A percentile compares a stretch with the other conserved stretches of the same genome.
phyloP scores from a whole-genome alignment of 2,113 vertebrate genomes.

The Ariopsis seemanni region DNA sequence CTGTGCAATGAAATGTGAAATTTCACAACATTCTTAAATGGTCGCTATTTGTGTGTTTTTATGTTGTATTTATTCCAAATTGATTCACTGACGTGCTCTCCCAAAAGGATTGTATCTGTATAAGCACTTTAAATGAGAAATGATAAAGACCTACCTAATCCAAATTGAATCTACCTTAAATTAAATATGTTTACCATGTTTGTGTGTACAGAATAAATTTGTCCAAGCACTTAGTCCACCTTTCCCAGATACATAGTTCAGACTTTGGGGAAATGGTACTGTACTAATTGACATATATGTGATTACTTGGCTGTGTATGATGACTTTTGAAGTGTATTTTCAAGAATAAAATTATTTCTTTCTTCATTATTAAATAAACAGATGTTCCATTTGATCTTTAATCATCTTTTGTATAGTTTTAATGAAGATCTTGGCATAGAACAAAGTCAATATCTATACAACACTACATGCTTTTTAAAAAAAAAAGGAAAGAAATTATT shows the following conservation, averaged over 20 bases:
- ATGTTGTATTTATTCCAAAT: conserved; percentile 40
- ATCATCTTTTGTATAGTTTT: conserved; percentile 13
- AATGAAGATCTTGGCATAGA: background rate
- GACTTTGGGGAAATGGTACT: conserved; percentile 16
- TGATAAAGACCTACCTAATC: conserved; percentile 52
- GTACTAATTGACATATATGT: conserved; percentile 37
- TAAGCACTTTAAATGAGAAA: conserved; percentile 77
- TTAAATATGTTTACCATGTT: conserved; percentile 30
- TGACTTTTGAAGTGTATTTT: conserved; percentile 47
- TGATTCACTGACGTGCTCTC: conserved; percentile 46
- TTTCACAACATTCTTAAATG: conserved; percentile 73
- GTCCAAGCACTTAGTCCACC: conserved; percentile 45
- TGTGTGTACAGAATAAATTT: conserved; percentile 37
- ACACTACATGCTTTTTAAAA: background rate
- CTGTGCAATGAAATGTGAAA: conserved; percentile 91
- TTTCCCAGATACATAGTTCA: conserved; percentile 18
- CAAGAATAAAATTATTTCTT: conserved; percentile 41
- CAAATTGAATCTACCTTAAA: conserved; percentile 60
- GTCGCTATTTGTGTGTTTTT: conserved; percentile 69
- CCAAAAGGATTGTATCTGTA: conserved; percentile 61
- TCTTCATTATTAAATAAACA: conserved; percentile 46
- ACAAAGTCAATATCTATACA: background rate
- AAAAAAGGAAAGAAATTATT: background rate
- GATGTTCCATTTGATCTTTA: conserved; percentile 20
- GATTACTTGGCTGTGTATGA: conserved; percentile 40